Conservation (phyloP, 2,797 vertebrate genomes). For the Danionella dracula region DNA sequence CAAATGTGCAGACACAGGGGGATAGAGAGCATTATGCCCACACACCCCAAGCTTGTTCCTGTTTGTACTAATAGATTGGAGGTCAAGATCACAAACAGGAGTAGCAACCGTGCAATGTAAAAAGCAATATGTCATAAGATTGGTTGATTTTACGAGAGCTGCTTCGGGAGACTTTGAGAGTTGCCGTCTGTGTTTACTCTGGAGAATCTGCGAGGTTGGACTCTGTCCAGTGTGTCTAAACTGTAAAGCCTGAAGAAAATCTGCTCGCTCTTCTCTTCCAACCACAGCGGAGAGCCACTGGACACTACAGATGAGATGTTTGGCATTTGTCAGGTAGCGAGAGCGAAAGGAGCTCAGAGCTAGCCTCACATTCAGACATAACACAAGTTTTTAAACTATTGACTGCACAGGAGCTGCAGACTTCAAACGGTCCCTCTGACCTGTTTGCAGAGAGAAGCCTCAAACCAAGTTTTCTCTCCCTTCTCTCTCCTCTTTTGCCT, state of each 20-base stretch:
- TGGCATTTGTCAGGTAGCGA: conserved; percentile 72
- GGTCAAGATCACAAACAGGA: conserved; percentile 32
- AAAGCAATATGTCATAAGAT: conserved; percentile 8
- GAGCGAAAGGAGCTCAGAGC: conserved; percentile 61
- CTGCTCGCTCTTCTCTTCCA: conserved; percentile 50
- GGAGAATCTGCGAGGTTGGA: conserved; percentile 27
- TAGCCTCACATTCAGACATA: conserved; percentile 77
- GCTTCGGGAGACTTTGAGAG: background rate
- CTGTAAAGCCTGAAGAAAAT: conserved; percentile 45
- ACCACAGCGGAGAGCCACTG: conserved; percentile 58
- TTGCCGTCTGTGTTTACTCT: conserved; percentile 15
- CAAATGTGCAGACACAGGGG: conserved; percentile 59
- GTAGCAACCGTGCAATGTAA: background rate
- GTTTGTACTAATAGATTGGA: conserved; percentile 42
- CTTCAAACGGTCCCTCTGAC: conserved; percentile 80
- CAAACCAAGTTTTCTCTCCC: conserved; percentile 69
- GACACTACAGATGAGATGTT: conserved; percentile 63
- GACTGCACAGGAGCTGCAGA: conserved; percentile 74
- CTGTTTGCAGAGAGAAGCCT: conserved; percentile 75
- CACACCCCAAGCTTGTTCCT: conserved; percentile 48
- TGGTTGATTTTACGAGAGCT: conserved; percentile 23
- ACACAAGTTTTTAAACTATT: conserved; percentile 82
- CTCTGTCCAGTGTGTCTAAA: conserved; percentile 45
- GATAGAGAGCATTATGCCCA: conserved; percentile 49
- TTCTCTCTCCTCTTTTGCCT: conserved; percentile 42